Conservation (phyloP, 2,888 invertebrate species). For the Cinara cedri region DNA sequence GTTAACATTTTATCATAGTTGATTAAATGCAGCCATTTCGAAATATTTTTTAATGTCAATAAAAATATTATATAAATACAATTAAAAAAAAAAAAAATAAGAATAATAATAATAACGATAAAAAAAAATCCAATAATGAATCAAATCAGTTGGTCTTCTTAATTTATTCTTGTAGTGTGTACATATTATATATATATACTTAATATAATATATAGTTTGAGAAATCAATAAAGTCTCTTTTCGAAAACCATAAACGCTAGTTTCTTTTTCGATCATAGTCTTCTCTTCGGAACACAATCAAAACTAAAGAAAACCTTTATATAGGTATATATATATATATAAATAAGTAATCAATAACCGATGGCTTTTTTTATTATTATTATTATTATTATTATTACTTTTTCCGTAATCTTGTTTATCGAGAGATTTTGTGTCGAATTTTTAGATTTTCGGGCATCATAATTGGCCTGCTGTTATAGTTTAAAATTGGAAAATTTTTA, state of each 20-base stretch:
- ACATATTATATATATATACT: no score
- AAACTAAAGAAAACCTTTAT: slow-evolving; percentile 1
- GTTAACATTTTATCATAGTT: no score
- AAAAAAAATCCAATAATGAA: no score
- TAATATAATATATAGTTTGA: not conserved
- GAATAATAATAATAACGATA: no score
- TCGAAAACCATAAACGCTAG: not conserved
- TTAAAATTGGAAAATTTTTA: not conserved
- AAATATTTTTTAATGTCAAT: no score
- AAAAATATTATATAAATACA: no score
- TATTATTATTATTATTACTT: no score
- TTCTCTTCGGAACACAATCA: not conserved
- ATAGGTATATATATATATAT: no score
- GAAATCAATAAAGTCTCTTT: slow-evolving; percentile 7
- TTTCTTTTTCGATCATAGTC: not conserved
- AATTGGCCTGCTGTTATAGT: not conserved
- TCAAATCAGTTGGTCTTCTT: no score
- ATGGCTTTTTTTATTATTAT: no score
- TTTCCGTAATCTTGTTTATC: not conserved
- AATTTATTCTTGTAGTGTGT: not conserved
- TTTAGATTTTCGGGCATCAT: not conserved
- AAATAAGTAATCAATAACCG: slow-evolving; percentile 21
- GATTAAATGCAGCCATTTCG: no score
- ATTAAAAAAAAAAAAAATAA: no score
- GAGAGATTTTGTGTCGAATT: not conserved